Conservation (phyloP, 1,140 invertebrate genomes). For the Drosophila gunungcola region DNA sequence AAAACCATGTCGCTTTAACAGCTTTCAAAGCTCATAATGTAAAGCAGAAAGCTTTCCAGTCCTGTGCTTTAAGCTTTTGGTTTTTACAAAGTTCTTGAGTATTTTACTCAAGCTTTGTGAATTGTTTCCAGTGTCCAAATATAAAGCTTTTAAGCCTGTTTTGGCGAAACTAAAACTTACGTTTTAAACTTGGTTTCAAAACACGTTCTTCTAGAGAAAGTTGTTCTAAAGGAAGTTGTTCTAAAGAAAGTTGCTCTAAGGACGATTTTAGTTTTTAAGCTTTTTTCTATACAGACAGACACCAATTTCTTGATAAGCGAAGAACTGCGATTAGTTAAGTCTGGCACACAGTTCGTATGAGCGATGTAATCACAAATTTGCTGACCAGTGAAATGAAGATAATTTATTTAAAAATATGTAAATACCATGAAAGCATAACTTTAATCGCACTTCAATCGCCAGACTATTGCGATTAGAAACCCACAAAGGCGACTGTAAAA, state of each 20-base stretch:
- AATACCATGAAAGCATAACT: conserved; percentile 33
- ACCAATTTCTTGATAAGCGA: background rate
- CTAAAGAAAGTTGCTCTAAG: background rate
- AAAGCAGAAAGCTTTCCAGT: background rate
- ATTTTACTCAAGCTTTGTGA: too few relatives aligned
- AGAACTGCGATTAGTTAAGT: too few relatives aligned
- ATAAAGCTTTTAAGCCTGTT: background rate
- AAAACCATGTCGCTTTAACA: background rate
- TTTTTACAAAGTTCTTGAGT: background rate
- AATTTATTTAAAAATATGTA: background rate
- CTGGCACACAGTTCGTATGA: too few relatives aligned
- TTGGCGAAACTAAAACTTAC: background rate
- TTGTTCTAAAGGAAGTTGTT: background rate
- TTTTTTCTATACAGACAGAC: background rate
- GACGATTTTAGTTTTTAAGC: background rate
- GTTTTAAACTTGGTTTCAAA: background rate
- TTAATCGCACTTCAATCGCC: conserved; percentile 45
- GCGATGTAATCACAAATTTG: too few relatives aligned
- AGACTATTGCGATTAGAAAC: conserved; percentile 51
- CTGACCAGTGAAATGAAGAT: background rate
- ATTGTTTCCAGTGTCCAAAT: background rate
- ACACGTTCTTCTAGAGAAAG: background rate
- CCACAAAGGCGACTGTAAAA: conserved; percentile 44
- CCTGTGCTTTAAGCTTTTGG: background rate
- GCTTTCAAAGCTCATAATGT: background rate